These are phyloP conservation scores for Tetramorium simillimum DNA, from an alignment of 1,140 invertebrate species.

Conservation along the genomic window DNA sequence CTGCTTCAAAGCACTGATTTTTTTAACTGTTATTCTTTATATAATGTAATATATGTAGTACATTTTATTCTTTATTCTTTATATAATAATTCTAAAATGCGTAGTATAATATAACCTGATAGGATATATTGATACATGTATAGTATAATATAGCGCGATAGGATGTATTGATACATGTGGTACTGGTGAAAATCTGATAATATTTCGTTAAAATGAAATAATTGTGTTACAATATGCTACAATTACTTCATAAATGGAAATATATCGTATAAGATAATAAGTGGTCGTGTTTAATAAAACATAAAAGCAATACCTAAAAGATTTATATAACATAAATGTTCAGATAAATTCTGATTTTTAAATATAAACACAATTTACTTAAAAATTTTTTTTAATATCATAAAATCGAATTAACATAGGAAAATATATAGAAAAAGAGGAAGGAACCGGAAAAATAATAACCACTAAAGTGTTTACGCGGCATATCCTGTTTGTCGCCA, in stretches of 20 bases:
- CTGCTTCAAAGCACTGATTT: neutral
- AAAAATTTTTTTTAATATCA: neutral
- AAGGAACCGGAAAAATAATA: neutral
- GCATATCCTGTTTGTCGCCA: neutral
- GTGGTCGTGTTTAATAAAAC: neutral
- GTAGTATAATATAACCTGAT: neutral
- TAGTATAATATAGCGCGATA: neutral
- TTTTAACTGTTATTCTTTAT: neutral
- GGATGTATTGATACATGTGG: neutral
- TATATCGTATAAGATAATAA: slow-evolving; percentile 11
- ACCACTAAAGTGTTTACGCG: neutral
- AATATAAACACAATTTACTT: neutral
- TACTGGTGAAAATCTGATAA: neutral
- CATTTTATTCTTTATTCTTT: neutral
- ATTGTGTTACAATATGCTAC: slow-evolving; percentile 1
- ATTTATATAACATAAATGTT: neutral
- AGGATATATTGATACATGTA: too few relatives aligned
- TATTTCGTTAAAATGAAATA: slow-evolving; percentile 15
- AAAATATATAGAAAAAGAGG: neutral
- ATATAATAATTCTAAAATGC: neutral
- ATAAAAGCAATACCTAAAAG: neutral
- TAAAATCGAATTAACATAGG: neutral
- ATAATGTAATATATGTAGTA: too few relatives aligned
- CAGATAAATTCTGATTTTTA: neutral
- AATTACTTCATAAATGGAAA: slow-evolving; percentile 11